Evolutionary conservation across 2,797 vertebrate genomes (phyloP).

Genomic region (Typhlichthys eigenmanni): DNA sequence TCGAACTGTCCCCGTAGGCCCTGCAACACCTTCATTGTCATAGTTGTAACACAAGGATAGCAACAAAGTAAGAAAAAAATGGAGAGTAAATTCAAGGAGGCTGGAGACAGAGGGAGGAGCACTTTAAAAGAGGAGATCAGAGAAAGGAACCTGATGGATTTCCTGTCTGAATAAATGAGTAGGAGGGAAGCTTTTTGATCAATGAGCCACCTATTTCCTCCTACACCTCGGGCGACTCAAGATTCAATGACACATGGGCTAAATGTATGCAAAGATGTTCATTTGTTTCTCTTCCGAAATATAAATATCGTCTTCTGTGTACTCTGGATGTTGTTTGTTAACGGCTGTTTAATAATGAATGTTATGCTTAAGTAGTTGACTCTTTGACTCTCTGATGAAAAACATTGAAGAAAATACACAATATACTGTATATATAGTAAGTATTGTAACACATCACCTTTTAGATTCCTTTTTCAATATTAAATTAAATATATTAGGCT

Average conservation of each 20-base stretch:
- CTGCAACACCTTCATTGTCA: background rate
- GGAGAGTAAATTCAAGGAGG: conserved; percentile 57
- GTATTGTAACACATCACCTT: background rate
- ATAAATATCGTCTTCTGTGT: conserved; percentile 32
- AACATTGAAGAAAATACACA: no score
- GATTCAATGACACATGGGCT: conserved; percentile 51
- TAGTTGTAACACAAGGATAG: conserved; percentile 23
- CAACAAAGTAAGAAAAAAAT: conserved; percentile 31
- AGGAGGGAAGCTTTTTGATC: conserved; percentile 76
- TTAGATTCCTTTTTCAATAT: background rate
- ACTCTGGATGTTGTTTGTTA: conserved; percentile 6
- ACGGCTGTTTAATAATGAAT: conserved; percentile 37
- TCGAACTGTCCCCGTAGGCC: conserved; percentile 9
- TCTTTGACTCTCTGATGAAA: background rate
- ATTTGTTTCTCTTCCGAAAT: conserved; percentile 29
- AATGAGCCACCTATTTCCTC: conserved; percentile 58
- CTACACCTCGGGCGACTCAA: conserved; percentile 39
- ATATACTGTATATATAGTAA: no score
- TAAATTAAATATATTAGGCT: background rate
- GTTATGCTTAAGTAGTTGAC: background rate
- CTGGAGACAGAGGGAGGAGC: conserved; percentile 41
- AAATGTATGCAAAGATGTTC: conserved; percentile 33
- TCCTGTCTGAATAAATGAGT: conserved; percentile 75
- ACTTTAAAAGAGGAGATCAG: conserved; percentile 56
- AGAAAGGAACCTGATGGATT: conserved; percentile 75